Base-by-base conservation (phyloP, 1,140 invertebrate species). In the Eriocheir sinensis region DNA sequence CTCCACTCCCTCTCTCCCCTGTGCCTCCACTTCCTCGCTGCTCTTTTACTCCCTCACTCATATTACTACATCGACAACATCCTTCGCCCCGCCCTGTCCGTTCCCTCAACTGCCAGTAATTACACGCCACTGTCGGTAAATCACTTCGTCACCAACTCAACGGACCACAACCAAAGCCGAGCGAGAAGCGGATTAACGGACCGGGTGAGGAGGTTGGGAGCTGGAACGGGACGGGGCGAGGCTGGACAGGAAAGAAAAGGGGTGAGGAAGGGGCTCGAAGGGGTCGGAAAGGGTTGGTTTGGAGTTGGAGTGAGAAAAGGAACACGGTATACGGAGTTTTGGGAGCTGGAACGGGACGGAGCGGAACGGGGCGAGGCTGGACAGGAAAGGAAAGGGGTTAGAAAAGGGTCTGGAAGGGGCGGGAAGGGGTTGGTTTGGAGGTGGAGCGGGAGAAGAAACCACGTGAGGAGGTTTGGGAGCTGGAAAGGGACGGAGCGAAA, bases 61-160 rank as follows among this genome's bases (percentile, higher is more conserved):
- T n/a, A 72, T 72, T 72, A 72, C 27, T n/a, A 72, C 60, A 72
- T 72, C 60, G n/a, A 72, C 60, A 72, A 27, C 60, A 72, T n/a
- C 2, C 21, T n/a, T n/a, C n/a, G 60, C 60, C 60, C 17, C 60
- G 60, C 60, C 60, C 60, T 27, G 60, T 72, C 60, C 60, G 60
- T 72, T n/a, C 60, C 60, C n/a, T 72, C 60, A 72, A 72, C 60
- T 27, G 60, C 60, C 60, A 1, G 60, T 72, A 72, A 72, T 72
- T 72, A 72, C 60, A 72, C 6, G 27, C 60, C 21, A 17, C 48
- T 53, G 21, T 4, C 27, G 21, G 60, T 72, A n/a, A 21, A 72
- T 72, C 60, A 27, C 60, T 72, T n/a, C 60, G 60, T 72, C 60
- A 72, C 60, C 60, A 1, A n/a, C n/a, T n/a, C n/a, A n/a, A n/a